phyloP scores from a whole-genome alignment of 1,140 invertebrate species.

The Pentalonia nigronervosa region DNA sequence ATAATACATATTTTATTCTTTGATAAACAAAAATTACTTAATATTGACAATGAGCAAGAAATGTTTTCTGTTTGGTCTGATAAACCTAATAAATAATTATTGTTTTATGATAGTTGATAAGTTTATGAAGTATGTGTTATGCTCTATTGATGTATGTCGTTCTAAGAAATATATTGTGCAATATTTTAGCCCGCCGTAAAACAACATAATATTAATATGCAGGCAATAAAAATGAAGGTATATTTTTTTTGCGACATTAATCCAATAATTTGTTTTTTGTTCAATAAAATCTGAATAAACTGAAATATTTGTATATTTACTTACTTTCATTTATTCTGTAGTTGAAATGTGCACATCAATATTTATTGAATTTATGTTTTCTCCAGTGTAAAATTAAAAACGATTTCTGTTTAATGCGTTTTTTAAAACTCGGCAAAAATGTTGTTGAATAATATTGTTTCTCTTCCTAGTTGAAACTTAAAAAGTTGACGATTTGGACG shows the following conservation, averaged over 20 bases:
- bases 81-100: conserved; percentile 16
- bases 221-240: not conserved
- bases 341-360: not conserved
- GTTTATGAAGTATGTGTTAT: not conserved
- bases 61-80: not conserved
- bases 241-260: not conserved
- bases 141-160: not conserved
- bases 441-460: not conserved
- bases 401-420: not conserved
- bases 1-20: not conserved
- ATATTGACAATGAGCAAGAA: conserved; percentile 10
- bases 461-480: not conserved
- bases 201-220: not conserved
- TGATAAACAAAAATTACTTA: not conserved
- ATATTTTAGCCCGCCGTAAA: not conserved
- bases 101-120: conserved; percentile 10
- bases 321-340: not conserved
- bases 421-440: not conserved
- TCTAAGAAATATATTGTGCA: not conserved
- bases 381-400: not conserved
- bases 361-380: not conserved
- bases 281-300: not conserved
- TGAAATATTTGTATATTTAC: not conserved
- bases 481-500: not conserved
- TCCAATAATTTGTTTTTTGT: not conserved